phyloP scores from a whole-genome alignment of 2,888 invertebrate genomes.

The Xestobium rufovillosum region DNA sequence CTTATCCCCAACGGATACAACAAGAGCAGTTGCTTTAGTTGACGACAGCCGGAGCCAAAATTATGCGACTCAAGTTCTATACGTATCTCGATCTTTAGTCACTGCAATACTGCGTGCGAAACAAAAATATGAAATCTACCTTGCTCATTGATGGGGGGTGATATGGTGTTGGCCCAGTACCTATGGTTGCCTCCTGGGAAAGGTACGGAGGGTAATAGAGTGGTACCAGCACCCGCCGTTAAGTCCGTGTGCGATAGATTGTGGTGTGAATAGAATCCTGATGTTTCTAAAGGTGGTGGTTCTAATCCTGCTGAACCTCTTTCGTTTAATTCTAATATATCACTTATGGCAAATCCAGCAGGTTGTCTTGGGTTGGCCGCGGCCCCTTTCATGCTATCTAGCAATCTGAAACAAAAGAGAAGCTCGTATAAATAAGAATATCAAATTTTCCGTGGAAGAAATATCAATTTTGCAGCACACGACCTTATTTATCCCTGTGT shows the following conservation, averaged over 20 bases:
- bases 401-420: conserved; percentile 52
- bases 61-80: too few relatives aligned
- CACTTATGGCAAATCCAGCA: conserved; percentile 86
- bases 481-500: conserved; percentile 2
- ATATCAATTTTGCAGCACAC: too few relatives aligned
- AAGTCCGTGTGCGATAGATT: conserved; percentile 10
- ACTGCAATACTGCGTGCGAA: too few relatives aligned
- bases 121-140: too few relatives aligned
- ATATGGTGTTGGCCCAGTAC: conserved; percentile 35
- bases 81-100: too few relatives aligned
- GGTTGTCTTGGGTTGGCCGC: conserved; percentile 50
- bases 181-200: conserved; percentile 17
- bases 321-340: conserved; percentile 85
- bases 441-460: too few relatives aligned
- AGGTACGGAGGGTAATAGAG: conserved; percentile 19
- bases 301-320: conserved; percentile 44
- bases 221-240: conserved; percentile 30
- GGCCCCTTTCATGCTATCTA: conserved; percentile 51
- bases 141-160: conserved; percentile 39
- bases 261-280: conserved; percentile 21
- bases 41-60: too few relatives aligned
- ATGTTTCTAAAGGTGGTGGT: conserved; percentile 35
- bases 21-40: too few relatives aligned
- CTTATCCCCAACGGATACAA: too few relatives aligned
- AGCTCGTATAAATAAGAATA: too few relatives aligned